These are phyloP conservation scores for Tuta absoluta DNA, from an alignment of 2,888 invertebrate species.

Conservation along the genomic window DNA sequence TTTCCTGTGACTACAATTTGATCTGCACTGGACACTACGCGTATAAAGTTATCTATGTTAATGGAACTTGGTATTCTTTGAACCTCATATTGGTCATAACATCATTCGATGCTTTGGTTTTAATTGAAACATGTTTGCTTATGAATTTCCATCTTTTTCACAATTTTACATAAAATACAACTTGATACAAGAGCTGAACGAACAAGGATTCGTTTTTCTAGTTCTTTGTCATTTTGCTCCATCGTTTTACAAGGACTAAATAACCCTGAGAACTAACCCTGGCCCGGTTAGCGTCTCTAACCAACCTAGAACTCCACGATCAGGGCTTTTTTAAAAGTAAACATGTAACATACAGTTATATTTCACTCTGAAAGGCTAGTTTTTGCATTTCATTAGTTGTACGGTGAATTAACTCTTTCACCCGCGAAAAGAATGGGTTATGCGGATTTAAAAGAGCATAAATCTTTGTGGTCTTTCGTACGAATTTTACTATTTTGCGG, in stretches of 20 bases:
- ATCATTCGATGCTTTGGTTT: no score
- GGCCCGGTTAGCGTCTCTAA: slow-evolving; percentile 6
- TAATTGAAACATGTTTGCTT: no score
- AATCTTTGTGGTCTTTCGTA: neutral
- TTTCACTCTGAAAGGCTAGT: slow-evolving; percentile 41
- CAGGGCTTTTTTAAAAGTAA: slow-evolving; percentile 24
- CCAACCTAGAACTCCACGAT: slow-evolving; percentile 17
- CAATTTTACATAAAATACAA: neutral
- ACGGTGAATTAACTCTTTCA: slow-evolving; percentile 10
- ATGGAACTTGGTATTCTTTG: no score
- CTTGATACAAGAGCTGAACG: neutral
- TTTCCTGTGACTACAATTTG: no score
- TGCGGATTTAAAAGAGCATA: slow-evolving; percentile 11
- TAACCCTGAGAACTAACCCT: slow-evolving; percentile 18
- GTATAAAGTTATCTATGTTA: no score
- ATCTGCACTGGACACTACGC: no score
- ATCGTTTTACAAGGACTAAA: slow-evolving; percentile 15
- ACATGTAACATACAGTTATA: slow-evolving; percentile 16
- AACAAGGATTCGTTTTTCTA: neutral
- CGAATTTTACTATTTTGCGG: neutral
- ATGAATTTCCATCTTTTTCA: no score
- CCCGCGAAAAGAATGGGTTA: slow-evolving; percentile 6
- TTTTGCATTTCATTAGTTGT: slow-evolving; percentile 46
- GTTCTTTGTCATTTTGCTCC: slow-evolving; percentile 9
- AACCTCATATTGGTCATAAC: no score